Evolutionary conservation across 2,888 invertebrate genomes (phyloP).

Genomic region (Holacanthella duospinosa): DNA sequence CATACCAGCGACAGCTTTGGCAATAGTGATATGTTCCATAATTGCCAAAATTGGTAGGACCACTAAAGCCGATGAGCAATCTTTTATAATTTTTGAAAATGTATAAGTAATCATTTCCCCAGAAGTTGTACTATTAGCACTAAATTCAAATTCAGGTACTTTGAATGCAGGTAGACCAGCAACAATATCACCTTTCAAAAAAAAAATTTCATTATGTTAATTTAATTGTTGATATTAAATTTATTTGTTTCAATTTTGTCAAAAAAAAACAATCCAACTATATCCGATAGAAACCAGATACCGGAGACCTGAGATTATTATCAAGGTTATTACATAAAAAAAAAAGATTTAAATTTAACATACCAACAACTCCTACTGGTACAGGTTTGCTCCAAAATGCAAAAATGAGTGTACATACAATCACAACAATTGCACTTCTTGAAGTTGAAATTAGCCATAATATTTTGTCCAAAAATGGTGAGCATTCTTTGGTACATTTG

Average conservation of each 20-base stretch:
- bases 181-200: slow-evolving; percentile 53
- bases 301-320: no score
- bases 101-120: slow-evolving; percentile 48
- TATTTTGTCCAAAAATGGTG: slow-evolving; percentile 45
- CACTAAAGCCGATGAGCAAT: slow-evolving; percentile 69
- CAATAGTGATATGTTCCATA: slow-evolving; percentile 84
- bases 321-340: neutral
- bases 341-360: neutral
- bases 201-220: neutral
- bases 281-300: no score
- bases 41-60: slow-evolving; percentile 78
- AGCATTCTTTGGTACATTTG: slow-evolving; percentile 16
- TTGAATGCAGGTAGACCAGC: slow-evolving; percentile 57
- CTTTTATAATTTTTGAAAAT: slow-evolving; percentile 61
- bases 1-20: slow-evolving; percentile 65
- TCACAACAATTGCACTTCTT: slow-evolving; percentile 64
- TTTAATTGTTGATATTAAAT: neutral
- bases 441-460: slow-evolving; percentile 64
- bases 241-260: no score
- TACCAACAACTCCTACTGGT: neutral
- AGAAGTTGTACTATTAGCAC: slow-evolving; percentile 43
- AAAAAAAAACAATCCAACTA: no score
- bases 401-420: slow-evolving; percentile 53
- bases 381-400: neutral
- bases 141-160: slow-evolving; percentile 52